Percentiles rank a stretch among this genome's conserved stretches.
Evolutionary conservation across 1,140 invertebrate genomes (phyloP).

Genomic region (Drosophila lacertosa): DNA sequence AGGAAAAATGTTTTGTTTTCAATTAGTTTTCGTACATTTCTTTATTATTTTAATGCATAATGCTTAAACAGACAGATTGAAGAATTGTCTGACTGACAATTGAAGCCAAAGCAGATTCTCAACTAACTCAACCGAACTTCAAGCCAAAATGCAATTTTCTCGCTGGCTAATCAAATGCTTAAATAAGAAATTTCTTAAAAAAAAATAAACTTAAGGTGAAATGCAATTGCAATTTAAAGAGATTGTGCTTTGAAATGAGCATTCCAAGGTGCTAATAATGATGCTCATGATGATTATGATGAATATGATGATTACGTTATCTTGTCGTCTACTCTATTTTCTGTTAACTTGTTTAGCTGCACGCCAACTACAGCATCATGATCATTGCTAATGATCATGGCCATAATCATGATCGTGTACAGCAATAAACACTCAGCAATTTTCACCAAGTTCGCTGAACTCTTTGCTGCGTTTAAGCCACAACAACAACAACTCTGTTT

Average conservation of each 20-base stretch:
- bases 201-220: not conserved
- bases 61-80: too few relatives aligned
- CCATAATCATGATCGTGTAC: conserved; percentile 30
- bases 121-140: too few relatives aligned
- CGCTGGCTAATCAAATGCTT: not conserved
- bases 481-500: conserved; percentile 30
- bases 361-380: conserved; percentile 7
- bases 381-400: conserved; percentile 10
- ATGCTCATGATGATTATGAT: conserved; percentile 16
- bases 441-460: conserved; percentile 63
- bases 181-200: not conserved
- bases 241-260: conserved; percentile 22
- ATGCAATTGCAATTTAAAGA: conserved; percentile 2
- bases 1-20: too few relatives aligned
- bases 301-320: conserved; percentile 3
- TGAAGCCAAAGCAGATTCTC: too few relatives aligned
- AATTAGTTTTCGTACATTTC: too few relatives aligned
- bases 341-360: conserved; percentile 4
- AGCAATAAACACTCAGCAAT: conserved; percentile 58
- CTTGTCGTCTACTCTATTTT: conserved; percentile 14
- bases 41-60: too few relatives aligned
- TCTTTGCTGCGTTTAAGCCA: conserved; percentile 34
- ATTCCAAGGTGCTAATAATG: conserved; percentile 46
- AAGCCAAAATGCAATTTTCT: too few relatives aligned
- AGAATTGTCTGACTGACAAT: too few relatives aligned